These are phyloP conservation scores for Sinhomidia bicolor DNA, from an alignment of 2,888 invertebrate species.

Conservation along the genomic window DNA sequence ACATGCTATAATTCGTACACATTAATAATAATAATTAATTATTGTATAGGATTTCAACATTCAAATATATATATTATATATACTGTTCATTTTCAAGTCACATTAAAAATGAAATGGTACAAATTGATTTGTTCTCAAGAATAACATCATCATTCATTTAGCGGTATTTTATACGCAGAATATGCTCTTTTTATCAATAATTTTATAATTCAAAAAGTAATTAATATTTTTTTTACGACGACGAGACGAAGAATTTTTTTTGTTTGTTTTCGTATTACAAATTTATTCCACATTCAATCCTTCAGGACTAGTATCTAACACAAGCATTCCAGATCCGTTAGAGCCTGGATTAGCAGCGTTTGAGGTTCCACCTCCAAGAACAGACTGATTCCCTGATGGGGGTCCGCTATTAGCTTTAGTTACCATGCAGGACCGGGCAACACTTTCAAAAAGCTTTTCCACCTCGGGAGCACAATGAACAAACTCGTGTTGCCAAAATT, in stretches of 20 bases:
- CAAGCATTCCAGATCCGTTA: conserved; percentile 73
- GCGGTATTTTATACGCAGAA: conserved; percentile 14
- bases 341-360: conserved; percentile 71
- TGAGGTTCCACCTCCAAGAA: conserved; percentile 65
- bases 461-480: conserved; percentile 99
- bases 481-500: conserved; percentile 99
- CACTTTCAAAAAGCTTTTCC: conserved; percentile 98
- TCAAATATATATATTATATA: conserved; percentile 70
- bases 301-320: conserved; percentile 75
- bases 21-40: conserved; percentile 26
- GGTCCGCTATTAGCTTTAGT: conserved; percentile 76
- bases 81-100: conserved; percentile 73
- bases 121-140: conserved; percentile 67
- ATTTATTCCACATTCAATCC: conserved; percentile 73
- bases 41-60: conserved; percentile 61
- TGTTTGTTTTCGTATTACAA: conserved; percentile 2
- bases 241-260: conserved; percentile 34
- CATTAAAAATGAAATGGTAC: conserved; percentile 75
- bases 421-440: conserved; percentile 97
- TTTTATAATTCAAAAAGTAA: background rate
- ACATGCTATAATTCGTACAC: conserved; percentile 40
- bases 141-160: conserved; percentile 50
- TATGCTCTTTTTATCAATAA: background rate
- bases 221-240: background rate
- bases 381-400: conserved; percentile 64